Conservation (phyloP, 1,140 invertebrate species). For the Saccostrea cuccullata region DNA sequence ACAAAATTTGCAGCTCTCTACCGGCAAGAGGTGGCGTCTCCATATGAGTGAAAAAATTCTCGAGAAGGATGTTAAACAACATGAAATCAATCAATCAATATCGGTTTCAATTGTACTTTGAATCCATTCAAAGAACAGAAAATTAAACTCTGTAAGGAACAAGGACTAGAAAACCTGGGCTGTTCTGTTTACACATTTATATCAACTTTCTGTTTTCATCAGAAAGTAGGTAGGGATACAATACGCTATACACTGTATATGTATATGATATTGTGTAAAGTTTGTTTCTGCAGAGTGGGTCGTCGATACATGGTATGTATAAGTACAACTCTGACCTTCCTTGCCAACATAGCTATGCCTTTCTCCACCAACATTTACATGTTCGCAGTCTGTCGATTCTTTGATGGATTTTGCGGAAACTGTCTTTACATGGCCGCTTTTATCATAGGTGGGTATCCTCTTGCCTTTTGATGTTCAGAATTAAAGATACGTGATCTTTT, state of each 20-base stretch:
- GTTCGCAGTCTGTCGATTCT: conserved; percentile 17
- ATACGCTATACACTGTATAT: neutral
- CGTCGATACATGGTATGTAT: conserved; percentile 33
- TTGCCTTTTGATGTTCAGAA: neutral
- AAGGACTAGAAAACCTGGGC: too few relatives aligned
- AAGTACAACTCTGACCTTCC: neutral
- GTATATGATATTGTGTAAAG: neutral
- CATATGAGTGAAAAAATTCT: too few relatives aligned
- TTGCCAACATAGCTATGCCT: conserved; percentile 40
- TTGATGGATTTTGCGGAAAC: conserved; percentile 37
- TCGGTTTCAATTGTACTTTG: too few relatives aligned
- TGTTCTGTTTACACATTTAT: too few relatives aligned
- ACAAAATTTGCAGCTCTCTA: too few relatives aligned
- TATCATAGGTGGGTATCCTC: conserved; percentile 1
- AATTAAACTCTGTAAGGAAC: too few relatives aligned
- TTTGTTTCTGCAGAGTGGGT: conserved; percentile 5
- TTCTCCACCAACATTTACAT: conserved; percentile 25
- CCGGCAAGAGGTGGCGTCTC: too few relatives aligned
- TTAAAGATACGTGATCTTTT: neutral
- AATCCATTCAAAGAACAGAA: too few relatives aligned
- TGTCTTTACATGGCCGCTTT: conserved; percentile 14
- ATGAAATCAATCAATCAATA: too few relatives aligned
- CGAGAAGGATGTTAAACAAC: too few relatives aligned
- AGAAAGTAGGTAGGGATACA: too few relatives aligned
- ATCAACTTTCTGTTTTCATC: too few relatives aligned